A percentile compares a stretch with the other conserved stretches of the same genome.
phyloP scores from a whole-genome alignment of 2,797 vertebrate species.

The Sebastes jordani region DNA sequence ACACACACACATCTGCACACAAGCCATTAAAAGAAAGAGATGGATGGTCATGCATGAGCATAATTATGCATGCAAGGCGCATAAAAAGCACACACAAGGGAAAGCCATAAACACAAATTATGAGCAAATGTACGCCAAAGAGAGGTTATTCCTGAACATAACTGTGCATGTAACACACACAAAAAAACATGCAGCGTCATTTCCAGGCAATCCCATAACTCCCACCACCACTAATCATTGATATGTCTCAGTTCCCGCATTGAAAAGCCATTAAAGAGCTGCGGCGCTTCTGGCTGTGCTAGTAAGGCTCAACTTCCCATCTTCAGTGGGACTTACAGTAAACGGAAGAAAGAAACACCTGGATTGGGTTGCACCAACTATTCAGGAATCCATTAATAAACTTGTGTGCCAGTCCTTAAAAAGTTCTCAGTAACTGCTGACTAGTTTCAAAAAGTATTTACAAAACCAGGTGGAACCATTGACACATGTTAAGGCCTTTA shows the following conservation, averaged over 20 bases:
- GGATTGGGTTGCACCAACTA: not conserved
- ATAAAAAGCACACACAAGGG: conserved; percentile 19
- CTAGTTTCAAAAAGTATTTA: not conserved
- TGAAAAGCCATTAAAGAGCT: conserved; percentile 39
- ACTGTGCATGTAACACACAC: conserved; percentile 16
- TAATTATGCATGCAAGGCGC: conserved; percentile 34
- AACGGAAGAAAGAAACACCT: conserved; percentile 36
- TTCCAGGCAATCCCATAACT: conserved; percentile 46
- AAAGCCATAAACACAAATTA: conserved; percentile 55
- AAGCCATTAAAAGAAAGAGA: conserved; percentile 48
- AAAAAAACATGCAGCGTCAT: conserved; percentile 37
- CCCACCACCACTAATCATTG: conserved; percentile 22
- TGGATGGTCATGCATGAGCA: conserved; percentile 45
- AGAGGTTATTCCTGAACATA: conserved; percentile 33
- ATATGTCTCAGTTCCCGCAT: conserved; percentile 32
- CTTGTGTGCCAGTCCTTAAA: not conserved
- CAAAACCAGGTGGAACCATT: not conserved
- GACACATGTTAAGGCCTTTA: too few species aligned
- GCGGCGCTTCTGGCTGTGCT: conserved; percentile 7
- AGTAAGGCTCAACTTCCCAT: conserved; percentile 9
- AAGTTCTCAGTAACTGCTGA: not conserved
- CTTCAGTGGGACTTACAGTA: conserved; percentile 19
- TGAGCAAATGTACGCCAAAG: conserved; percentile 21
- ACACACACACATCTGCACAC: conserved; percentile 42
- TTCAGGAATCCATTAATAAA: not conserved